Percentiles rank a stretch among this genome's conserved stretches.
phyloP scores from a whole-genome alignment of 1,140 invertebrate genomes.

The Neotoxoptera formosana region DNA sequence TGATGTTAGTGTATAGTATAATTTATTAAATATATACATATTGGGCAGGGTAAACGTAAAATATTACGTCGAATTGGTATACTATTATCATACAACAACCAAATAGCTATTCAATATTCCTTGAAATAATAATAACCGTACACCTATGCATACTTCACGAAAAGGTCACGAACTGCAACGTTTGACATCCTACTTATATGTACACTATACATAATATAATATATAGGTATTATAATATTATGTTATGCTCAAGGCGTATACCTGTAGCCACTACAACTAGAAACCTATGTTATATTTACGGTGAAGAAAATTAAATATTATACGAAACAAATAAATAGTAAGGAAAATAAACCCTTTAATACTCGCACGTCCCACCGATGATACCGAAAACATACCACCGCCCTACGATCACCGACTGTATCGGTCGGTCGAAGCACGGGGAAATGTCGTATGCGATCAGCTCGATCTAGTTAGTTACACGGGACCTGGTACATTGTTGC shows the following conservation, averaged over 20 bases:
- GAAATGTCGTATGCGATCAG: too few relatives aligned
- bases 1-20: too few relatives aligned
- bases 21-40: background rate
- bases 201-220: background rate
- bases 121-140: background rate
- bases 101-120: background rate
- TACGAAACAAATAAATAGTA: background rate
- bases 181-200: background rate
- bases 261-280: background rate
- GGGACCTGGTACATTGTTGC: too few relatives aligned
- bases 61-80: background rate
- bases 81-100: background rate
- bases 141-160: background rate
- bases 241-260: background rate
- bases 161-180: background rate
- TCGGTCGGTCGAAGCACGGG: too few relatives aligned
- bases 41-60: background rate
- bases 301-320: background rate
- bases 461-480: too few relatives aligned
- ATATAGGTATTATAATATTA: background rate
- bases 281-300: background rate
- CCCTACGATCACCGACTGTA: too few relatives aligned
- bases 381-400: too few relatives aligned
- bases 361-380: too few relatives aligned
- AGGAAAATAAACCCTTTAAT: too few relatives aligned